Evolutionary conservation across 2,797 vertebrate species (phyloP).

Genomic region (Syndactyla subalaris): DNA sequence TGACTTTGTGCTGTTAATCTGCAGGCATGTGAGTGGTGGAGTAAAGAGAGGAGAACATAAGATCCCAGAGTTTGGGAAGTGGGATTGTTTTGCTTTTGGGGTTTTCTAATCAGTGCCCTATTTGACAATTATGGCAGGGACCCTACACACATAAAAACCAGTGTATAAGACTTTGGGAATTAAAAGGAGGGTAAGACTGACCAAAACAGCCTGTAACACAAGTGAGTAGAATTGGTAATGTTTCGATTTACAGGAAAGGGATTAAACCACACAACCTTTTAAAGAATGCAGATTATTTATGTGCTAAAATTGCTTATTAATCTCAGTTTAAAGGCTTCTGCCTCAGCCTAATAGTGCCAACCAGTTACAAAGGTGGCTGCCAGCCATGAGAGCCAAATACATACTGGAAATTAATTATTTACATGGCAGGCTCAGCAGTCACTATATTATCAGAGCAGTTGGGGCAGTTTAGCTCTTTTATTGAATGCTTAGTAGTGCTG

Average conservation of each 20-base stretch:
- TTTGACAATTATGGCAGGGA: background rate
- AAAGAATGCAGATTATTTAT: background rate
- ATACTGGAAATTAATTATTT: constrained; percentile 48
- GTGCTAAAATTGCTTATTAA: background rate
- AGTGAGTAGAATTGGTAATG: background rate
- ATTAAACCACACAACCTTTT: background rate
- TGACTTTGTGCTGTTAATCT: background rate
- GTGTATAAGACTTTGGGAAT: background rate
- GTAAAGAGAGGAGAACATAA: constrained; percentile 20
- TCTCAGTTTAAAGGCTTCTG: constrained; percentile 17
- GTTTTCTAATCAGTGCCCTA: background rate
- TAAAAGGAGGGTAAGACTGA: background rate
- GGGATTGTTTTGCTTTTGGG: background rate
- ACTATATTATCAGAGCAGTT: constrained; percentile 34
- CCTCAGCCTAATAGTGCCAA: background rate
- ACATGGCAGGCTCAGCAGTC: constrained; percentile 31
- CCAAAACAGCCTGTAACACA: background rate
- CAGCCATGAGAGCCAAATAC: constrained; percentile 14
- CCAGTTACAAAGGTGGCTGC: constrained; percentile 17
- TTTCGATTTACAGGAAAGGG: background rate
- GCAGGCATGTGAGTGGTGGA: background rate
- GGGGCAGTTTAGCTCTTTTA: background rate
- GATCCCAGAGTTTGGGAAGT: background rate
- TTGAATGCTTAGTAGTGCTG: constrained; percentile 25
- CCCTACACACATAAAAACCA: background rate